Conservation (phyloP, 1,140 invertebrate genomes). For the Rhysida immarginata region DNA sequence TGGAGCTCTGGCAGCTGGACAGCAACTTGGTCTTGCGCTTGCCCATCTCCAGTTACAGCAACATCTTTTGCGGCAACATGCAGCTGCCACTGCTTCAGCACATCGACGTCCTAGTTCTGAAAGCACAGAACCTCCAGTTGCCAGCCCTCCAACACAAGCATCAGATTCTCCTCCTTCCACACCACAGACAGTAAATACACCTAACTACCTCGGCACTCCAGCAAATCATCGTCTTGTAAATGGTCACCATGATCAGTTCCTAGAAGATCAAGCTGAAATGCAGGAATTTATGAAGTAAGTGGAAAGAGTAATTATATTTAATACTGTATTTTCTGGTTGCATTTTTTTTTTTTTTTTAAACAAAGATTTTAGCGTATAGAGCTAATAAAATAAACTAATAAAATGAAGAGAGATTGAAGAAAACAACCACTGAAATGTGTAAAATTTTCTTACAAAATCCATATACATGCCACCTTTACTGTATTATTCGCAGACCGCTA, state of each 20-base stretch:
- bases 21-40: constrained; percentile 1
- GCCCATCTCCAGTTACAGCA: constrained; percentile 11
- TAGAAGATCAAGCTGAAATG: constrained; percentile 20
- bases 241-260: constrained; percentile 17
- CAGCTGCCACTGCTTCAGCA: constrained; percentile 1
- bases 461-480: no score
- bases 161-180: constrained; percentile 16
- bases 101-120: constrained; percentile 1
- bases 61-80: constrained; percentile 9
- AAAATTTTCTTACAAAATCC: no score
- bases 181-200: constrained; percentile 12
- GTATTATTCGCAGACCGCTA: no score
- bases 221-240: constrained; percentile 18
- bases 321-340: no score
- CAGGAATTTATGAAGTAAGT: constrained; percentile 22
- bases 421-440: no score
- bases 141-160: constrained; percentile 12
- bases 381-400: no score
- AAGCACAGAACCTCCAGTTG: neutral
- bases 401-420: no score
- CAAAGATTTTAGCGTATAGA: no score
- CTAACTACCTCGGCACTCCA: constrained; percentile 14
- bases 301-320: neutral
- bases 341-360: no score
- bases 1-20: constrained; percentile 4